Conservation (phyloP, 2,888 invertebrate species). For the Drosophila leonis region DNA sequence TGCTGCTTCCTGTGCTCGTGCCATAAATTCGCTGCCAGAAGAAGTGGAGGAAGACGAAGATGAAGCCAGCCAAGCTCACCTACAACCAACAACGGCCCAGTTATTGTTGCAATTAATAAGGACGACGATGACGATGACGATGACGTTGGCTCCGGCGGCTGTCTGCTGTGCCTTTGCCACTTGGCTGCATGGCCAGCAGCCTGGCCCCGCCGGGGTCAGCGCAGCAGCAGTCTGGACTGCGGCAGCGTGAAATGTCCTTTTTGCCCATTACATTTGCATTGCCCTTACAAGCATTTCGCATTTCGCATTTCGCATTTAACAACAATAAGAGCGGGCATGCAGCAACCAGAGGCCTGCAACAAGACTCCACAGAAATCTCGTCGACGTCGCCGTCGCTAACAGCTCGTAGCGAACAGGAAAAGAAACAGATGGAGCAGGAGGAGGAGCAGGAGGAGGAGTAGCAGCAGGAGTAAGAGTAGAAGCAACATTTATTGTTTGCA, state of each 20-base stretch:
- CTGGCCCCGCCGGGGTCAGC: conserved; percentile 34
- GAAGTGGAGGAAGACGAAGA: conserved; percentile 28
- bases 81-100: conserved; percentile 42
- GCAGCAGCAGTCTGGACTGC: conserved; percentile 31
- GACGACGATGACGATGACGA: conserved; percentile 22
- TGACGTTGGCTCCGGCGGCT: conserved; percentile 38
- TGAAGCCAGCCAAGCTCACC: conserved; percentile 43
- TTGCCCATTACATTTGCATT: conserved; percentile 78
- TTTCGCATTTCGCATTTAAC: conserved; percentile 55
- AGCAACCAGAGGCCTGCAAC: conserved; percentile 23
- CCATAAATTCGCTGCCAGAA: conserved; percentile 64
- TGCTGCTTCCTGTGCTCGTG: conserved; percentile 72
- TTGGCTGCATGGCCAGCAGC: conserved; percentile 60
- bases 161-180: conserved; percentile 51
- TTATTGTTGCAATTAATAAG: conserved; percentile 80
- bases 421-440: conserved; percentile 2
- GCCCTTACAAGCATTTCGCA: conserved; percentile 79
- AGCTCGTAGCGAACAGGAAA: conserved; percentile 55
- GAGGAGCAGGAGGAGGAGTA: not conserved
- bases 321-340: conserved; percentile 27
- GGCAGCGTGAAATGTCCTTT: conserved; percentile 69
- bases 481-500: conserved; percentile 77
- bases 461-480: not conserved
- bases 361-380: conserved; percentile 59
- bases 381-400: conserved; percentile 62